Percentiles rank a stretch among this genome's conserved stretches.
These are phyloP conservation scores for Coenonympha arcania DNA, from an alignment of 2,888 invertebrate genomes.

Conservation along the genomic window DNA sequence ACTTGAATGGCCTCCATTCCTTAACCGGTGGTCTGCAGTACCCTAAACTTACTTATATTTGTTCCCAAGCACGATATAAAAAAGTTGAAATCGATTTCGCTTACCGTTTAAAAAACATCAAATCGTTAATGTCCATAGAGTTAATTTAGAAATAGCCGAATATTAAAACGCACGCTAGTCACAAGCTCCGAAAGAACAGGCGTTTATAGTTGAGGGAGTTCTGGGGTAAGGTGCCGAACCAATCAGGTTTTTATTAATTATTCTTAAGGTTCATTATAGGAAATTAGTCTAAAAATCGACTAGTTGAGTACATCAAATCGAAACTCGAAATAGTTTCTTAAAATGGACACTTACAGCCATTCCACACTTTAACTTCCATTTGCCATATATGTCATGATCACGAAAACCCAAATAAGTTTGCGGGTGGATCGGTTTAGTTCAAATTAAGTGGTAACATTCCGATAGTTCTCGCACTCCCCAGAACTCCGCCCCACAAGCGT, in stretches of 20 bases:
- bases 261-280: too few species aligned
- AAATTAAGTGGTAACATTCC: not conserved
- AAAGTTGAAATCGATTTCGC: conserved; percentile 39
- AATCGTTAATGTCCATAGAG: conserved; percentile 7
- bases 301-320: too few species aligned
- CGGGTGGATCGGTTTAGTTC: not conserved
- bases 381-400: too few species aligned
- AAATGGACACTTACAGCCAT: too few species aligned
- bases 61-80: conserved; percentile 72
- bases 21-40: conserved; percentile 8
- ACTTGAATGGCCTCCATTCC: not conserved
- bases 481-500: not conserved
- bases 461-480: not conserved
- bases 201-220: conserved; percentile 23
- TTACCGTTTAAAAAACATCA: conserved; percentile 20
- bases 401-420: not conserved
- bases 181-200: conserved; percentile 26
- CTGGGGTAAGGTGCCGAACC: conserved; percentile 16
- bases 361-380: too few species aligned
- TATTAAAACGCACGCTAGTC: conserved; percentile 15
- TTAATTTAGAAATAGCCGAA: not conserved
- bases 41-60: conserved; percentile 65
- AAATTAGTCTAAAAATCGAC: too few species aligned
- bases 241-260: not conserved
- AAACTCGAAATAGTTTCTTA: too few species aligned